Base-by-base conservation (phyloP, 1,140 invertebrate species). In the Acromyrmex heyeri region DNA sequence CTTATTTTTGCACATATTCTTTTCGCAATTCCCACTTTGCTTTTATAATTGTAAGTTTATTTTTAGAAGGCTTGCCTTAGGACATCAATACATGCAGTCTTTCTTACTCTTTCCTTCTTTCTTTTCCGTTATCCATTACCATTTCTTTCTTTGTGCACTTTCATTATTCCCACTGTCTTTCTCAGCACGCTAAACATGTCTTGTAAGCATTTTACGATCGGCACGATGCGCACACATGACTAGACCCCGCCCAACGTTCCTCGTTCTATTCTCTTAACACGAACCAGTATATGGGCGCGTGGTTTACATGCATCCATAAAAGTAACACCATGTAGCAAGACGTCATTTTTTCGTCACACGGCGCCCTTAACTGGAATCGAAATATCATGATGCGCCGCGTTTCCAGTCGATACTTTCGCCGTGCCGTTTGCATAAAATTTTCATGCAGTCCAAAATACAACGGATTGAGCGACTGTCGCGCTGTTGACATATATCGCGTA, bases 231-330 rank as follows among this genome's bases (percentile, higher is more conserved):
- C 75, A 86, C 83, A 87, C 78, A 77, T 83, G 88, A 86, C 87
- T 85, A 79, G 6, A 44, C 81, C 86, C 50, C 88, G 53, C 89
- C 87, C 85, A 69, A 65, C 79, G 88, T 83, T 93, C 92, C 91
- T 92, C 91, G 65, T 38, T n/a, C 79, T 93, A 93, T 93, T 93
- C 92, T 94, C 91, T 93, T 92, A 94, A 93, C 91, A 89, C 88
- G 91, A 91, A 89, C 67, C 86, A 82, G 90, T 93, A 91, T 90
- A 91, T 89, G 90, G 18, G 86, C 88, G 89, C 90, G 92, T 92
- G 92, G 92, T 94, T 94, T 94, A 94, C 92, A 91, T 91, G 87
- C 92, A 85, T 83, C 90, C 92, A 92, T 94, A 94, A 94, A 94
- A 94, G 92, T 93, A 92, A 93, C 89, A 82, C 91, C 87, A 85